Evolutionary conservation across 2,888 invertebrate genomes (phyloP).

Genomic region (Trachelus stipa): DNA sequence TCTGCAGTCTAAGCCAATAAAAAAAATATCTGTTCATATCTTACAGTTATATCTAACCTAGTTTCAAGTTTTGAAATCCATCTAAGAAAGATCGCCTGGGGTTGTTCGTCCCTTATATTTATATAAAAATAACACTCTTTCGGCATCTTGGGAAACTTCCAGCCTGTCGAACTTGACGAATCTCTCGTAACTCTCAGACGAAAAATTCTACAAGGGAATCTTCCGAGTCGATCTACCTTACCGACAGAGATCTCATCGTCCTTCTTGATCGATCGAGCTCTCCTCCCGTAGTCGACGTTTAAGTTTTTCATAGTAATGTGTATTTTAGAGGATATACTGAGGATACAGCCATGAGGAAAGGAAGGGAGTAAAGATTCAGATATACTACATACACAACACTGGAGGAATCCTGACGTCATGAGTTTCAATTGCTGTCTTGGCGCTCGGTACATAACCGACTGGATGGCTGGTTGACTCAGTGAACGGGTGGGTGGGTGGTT

Average conservation of each 20-base stretch:
- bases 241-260: not conserved
- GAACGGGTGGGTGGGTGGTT: not conserved
- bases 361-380: too few relatives aligned
- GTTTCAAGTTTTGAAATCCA: not conserved
- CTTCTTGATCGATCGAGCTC: not conserved
- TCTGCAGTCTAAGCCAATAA: not conserved
- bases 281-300: not conserved
- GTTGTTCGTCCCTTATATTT: not conserved
- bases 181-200: not conserved
- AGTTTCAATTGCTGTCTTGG: conserved; percentile 1
- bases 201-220: not conserved
- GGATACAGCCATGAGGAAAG: too few relatives aligned
- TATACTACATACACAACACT: not conserved
- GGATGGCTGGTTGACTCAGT: not conserved
- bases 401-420: not conserved
- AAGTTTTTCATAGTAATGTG: not conserved
- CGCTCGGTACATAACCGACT: not conserved
- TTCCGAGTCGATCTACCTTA: not conserved
- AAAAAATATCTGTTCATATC: not conserved
- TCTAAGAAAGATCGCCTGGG: not conserved
- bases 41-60: not conserved
- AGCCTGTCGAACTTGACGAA: not conserved
- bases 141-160: not conserved
- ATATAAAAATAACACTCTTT: not conserved
- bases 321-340: not conserved